Base-by-base conservation (phyloP, 92 coral and sea anemone species). In the Desmophyllum pertusum region DNA sequence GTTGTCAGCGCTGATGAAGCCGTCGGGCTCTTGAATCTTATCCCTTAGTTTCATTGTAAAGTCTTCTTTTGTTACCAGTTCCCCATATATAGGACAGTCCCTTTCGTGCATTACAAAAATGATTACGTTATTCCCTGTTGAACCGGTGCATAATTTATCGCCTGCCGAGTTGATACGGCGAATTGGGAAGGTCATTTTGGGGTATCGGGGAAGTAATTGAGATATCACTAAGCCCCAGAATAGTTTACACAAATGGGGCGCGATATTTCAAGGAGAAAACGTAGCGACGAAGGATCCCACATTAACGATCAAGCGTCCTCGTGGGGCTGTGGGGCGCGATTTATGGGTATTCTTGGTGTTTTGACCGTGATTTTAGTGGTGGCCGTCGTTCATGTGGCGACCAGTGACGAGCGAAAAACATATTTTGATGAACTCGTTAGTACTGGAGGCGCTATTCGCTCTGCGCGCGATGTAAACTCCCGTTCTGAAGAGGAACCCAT, bases 381-480 rank as follows among this genome's bases (percentile, higher is more conserved):
- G 59, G 97, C 96, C 25, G 98, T 97, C 8, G 94, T 97, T 69
- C 98, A 95, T 66, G 99, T 97, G 80, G 95, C 98, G 61, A 97
- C 97, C 68, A 93, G 97, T 70, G 96, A 93, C 78, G 94, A 97
- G 84, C 87, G 87, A 42, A 95, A 93, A 78, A 97, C 95, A 59
- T 92, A 94, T 89, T 94, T 92, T 83, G 97, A 97, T 92, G 99
- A 97, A 78, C 98, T 97, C 23, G 74, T 97, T 27, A 94, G 98
- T 42, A 97, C 99, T 36, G 99, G 99, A 41, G 99, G 99, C 23
- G 98, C 98, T 3, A 97, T 97, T 45, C 92, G 99, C 86, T 94
- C 98, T 17, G 89, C 93, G 36, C 87, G 95, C 61, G 90, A 77
- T 69, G 86, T 85, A 18, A 85, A 82, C 7, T 70, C 87, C 21